Evolutionary conservation across 2,797 vertebrate species (phyloP), one percentile per base, ranked within the genome.

Genomic region (Galaxias olidus): DNA sequence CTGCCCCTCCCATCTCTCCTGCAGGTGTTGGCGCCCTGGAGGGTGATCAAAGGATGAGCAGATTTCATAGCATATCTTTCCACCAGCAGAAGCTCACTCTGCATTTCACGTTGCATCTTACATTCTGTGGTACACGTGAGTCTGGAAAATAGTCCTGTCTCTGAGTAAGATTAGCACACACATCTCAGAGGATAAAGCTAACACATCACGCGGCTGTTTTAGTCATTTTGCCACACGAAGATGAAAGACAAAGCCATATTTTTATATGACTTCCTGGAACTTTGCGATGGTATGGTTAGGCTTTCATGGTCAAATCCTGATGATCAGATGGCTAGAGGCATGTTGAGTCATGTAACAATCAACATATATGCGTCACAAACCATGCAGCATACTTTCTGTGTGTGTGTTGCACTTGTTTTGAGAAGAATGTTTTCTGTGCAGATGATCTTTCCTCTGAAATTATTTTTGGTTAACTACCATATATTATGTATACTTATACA

Each of bases 271-370:
- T 45, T 65, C 54, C 48, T 17, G 8, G 58, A 63, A 59, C 61
- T 74, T 47, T n/a, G 13, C 49, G 19, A 20, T 11, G 19, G 41
- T 64, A 60, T 73, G 44, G 4, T 3, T 13, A 19, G 48, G 61
- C 71, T 71, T 45, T 67, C 55, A 9, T 20, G 52, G 57, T 59
- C 46, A 61, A 55, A 78, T 75, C 68, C 63, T 57, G 41, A 55
- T 72, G 63, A 83, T 86, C 64, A 78, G 66, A 66, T 75, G 75
- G 71, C 68, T 57, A 43, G 69, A 62, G 74, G 62, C 82, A 0
- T 80, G 86, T 89, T 74, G 54, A 61, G 80, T 90, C 86, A 81
- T 79, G 87, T 69, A 54, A 63, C 70, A n/a, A n/a, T n/a, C n/a
- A n/a, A n/a, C n/a, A n/a, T n/a, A n/a, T n/a, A n/a, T n/a, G n/a